Percentiles rank a stretch among this genome's conserved stretches.
Conservation (phyloP, 2,797 vertebrate genomes). For the Lutjanus campechanus region DNA sequence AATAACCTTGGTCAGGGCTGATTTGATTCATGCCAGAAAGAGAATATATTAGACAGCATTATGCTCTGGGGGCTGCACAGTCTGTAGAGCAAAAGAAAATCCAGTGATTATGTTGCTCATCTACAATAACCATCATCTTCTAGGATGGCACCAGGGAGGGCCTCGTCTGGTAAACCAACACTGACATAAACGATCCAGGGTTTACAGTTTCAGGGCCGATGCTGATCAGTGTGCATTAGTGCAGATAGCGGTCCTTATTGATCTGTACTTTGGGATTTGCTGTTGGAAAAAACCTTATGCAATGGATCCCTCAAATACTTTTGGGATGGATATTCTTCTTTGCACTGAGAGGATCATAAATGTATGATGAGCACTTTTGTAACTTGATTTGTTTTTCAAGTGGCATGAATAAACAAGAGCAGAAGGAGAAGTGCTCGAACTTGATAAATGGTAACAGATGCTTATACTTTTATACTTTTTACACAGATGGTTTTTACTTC, state of each 20-base stretch:
- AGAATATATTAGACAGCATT: neutral
- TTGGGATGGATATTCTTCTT: conserved; percentile 36
- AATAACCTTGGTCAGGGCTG: conserved; percentile 10
- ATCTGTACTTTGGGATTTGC: conserved; percentile 64
- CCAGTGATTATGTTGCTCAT: conserved; percentile 31
- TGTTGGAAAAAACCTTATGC: conserved; percentile 51
- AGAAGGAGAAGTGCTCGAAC: conserved; percentile 11
- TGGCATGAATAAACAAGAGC: conserved; percentile 11
- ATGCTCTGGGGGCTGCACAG: neutral
- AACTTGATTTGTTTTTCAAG: conserved; percentile 58
- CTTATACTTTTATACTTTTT: neutral
- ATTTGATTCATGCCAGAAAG: conserved; percentile 2
- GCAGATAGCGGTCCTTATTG: conserved; percentile 54
- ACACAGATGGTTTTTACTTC: neutral
- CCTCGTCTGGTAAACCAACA: conserved; percentile 59
- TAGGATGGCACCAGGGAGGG: conserved; percentile 35
- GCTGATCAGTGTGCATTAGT: conserved; percentile 62
- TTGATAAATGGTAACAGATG: conserved; percentile 6
- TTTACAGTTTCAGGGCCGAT: conserved; percentile 60
- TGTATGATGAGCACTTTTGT: conserved; percentile 49
- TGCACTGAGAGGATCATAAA: conserved; percentile 41
- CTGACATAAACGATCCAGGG: conserved; percentile 56
- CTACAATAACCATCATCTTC: conserved; percentile 31
- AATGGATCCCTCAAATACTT: conserved; percentile 61
- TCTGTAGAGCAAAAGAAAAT: conserved; percentile 23